Percentiles rank a stretch among this genome's conserved stretches.
Conservation (phyloP, 2,113 vertebrate species). For the Phyllopteryx taeniolatus region DNA sequence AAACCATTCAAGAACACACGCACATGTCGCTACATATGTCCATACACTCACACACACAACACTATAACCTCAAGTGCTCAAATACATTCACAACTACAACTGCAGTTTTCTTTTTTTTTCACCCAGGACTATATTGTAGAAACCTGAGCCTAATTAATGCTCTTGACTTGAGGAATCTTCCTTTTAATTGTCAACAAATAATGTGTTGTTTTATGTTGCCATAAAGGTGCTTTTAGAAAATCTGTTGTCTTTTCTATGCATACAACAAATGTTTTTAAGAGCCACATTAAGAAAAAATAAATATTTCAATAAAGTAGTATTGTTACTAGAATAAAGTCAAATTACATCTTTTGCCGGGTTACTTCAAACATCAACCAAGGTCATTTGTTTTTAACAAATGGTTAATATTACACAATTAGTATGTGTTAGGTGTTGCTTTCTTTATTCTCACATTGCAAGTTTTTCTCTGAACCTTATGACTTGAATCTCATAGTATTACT, state of each 20-base stretch:
- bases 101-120: neutral
- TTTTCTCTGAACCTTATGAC: neutral
- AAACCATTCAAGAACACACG: neutral
- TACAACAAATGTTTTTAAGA: neutral
- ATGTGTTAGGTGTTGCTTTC: neutral
- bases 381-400: neutral
- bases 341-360: too few relatives aligned
- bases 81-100: neutral
- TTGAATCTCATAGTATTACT: neutral
- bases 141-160: neutral
- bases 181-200: neutral
- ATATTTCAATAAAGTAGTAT: neutral
- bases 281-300: too few relatives aligned
- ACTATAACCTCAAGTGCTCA: neutral
- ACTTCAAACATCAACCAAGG: neutral
- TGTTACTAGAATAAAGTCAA: too few relatives aligned
- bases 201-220: neutral
- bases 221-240: neutral
- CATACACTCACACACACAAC: constrained; percentile 5
- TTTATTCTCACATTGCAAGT: neutral
- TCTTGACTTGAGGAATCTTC: neutral
- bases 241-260: neutral
- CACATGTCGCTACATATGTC: constrained; percentile 6
- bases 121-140: too few relatives aligned
- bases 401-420: neutral